Conservation (phyloP, 1,140 invertebrate genomes). For the Odontomachus brunneus region DNA sequence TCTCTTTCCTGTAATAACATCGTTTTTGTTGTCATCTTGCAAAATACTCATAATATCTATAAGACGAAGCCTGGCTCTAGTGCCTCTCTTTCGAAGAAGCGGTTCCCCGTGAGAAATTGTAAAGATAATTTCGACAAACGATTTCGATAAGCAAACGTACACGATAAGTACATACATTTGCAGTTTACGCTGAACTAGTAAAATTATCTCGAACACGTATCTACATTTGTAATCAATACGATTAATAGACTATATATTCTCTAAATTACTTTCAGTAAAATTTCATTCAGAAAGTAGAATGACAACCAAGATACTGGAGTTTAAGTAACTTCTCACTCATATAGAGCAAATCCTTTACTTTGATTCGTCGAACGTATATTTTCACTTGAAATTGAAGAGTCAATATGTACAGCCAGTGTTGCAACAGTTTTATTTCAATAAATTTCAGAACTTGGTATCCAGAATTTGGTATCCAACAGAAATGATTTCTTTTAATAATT, state of each 20-base stretch:
- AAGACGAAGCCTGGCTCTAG: slow-evolving; percentile 8
- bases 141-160: slow-evolving; percentile 16
- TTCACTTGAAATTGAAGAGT: no score
- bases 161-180: neutral
- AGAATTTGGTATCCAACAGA: no score
- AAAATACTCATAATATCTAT: slow-evolving; percentile 8
- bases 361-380: no score
- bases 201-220: slow-evolving; percentile 33
- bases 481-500: no score
- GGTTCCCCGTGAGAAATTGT: slow-evolving; percentile 19
- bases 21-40: slow-evolving; percentile 8
- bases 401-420: no score
- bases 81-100: neutral
- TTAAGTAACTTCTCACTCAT: no score
- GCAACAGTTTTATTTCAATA: no score
- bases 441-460: no score
- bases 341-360: no score
- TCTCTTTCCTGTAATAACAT: neutral
- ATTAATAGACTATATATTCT: neutral
- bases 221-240: neutral
- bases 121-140: slow-evolving; percentile 10
- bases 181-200: slow-evolving; percentile 33
- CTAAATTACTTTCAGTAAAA: no score
- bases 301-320: no score
- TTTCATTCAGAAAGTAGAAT: no score